Evolutionary conservation across 1,140 invertebrate genomes (phyloP).

Genomic region (Patella vulgata): DNA sequence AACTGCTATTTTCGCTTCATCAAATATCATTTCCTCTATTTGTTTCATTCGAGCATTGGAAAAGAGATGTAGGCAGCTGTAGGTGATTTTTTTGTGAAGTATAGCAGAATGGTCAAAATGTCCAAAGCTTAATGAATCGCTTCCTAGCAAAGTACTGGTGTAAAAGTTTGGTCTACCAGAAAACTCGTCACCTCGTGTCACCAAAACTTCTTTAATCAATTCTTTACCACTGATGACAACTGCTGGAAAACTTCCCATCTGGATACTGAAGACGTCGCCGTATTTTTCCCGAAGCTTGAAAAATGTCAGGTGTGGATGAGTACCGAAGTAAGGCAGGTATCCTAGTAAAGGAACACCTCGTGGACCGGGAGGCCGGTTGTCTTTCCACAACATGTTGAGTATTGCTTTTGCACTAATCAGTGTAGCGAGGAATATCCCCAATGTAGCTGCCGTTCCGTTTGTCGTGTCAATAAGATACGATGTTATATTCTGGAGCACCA

Average conservation of each 20-base stretch:
- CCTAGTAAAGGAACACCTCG: not conserved
- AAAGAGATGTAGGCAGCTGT: not conserved
- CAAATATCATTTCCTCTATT: not conserved
- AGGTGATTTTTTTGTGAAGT: not conserved
- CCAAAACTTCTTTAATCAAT: not conserved
- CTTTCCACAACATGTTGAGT: too few species aligned
- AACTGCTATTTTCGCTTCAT: not conserved
- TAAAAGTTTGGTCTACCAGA: not conserved
- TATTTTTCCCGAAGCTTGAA: not conserved
- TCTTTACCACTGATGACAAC: not conserved
- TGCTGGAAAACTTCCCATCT: not conserved
- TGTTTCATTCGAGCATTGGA: constrained; percentile 1
- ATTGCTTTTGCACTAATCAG: too few species aligned
- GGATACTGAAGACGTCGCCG: not conserved
- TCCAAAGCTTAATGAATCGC: not conserved
- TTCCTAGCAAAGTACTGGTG: not conserved
- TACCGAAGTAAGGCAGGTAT: not conserved
- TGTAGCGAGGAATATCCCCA: too few species aligned
- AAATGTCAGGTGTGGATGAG: not conserved
- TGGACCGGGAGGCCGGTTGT: not conserved
- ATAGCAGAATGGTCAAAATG: not conserved
- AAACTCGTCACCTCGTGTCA: not conserved
- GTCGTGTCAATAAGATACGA: too few species aligned
- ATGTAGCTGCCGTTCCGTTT: too few species aligned
- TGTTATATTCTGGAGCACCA: too few species aligned